phyloP scores from a whole-genome alignment of 2,888 invertebrate species.

The Prosopocoilus inquinatus region DNA sequence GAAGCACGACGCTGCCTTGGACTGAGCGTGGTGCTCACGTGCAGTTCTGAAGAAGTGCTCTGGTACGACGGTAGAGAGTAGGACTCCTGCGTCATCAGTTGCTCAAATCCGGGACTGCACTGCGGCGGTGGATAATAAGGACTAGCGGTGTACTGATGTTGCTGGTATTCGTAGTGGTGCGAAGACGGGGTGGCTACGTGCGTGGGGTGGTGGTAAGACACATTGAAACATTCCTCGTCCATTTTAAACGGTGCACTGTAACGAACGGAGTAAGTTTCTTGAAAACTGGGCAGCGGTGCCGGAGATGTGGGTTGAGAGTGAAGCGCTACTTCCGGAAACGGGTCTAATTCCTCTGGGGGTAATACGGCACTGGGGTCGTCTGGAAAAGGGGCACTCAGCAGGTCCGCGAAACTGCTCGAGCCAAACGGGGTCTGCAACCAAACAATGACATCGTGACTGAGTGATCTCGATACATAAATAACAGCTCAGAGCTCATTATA shows the following conservation, averaged over 20 bases:
- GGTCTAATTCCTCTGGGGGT: conserved; percentile 68
- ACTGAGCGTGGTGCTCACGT: conserved; percentile 62
- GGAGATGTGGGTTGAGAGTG: conserved; percentile 46
- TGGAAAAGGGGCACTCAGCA: conserved; percentile 71
- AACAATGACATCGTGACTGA: conserved; percentile 35
- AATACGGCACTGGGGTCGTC: conserved; percentile 67
- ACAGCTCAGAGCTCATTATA: conserved; percentile 27
- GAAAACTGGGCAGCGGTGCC: conserved; percentile 73
- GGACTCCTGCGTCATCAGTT: conserved; percentile 60
- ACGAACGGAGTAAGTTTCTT: conserved; percentile 82
- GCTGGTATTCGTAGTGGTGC: conserved; percentile 61
- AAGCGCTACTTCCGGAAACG: conserved; percentile 66
- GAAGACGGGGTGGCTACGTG: conserved; percentile 55
- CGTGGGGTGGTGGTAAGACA: conserved; percentile 57
- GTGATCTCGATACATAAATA: conserved; percentile 28
- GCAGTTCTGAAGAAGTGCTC: conserved; percentile 65
- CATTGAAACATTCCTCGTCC: conserved; percentile 83
- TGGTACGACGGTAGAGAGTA: conserved; percentile 69
- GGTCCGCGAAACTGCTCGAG: conserved; percentile 74
- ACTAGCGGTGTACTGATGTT: conserved; percentile 57
- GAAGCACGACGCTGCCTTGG: conserved; percentile 72
- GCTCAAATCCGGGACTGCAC: conserved; percentile 56
- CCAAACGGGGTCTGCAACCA: conserved; percentile 73
- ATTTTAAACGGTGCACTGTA: conserved; percentile 73
- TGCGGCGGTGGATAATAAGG: conserved; percentile 62